phyloP scores from a whole-genome alignment of 2,113 vertebrate genomes.

The Chitala chitala region DNA sequence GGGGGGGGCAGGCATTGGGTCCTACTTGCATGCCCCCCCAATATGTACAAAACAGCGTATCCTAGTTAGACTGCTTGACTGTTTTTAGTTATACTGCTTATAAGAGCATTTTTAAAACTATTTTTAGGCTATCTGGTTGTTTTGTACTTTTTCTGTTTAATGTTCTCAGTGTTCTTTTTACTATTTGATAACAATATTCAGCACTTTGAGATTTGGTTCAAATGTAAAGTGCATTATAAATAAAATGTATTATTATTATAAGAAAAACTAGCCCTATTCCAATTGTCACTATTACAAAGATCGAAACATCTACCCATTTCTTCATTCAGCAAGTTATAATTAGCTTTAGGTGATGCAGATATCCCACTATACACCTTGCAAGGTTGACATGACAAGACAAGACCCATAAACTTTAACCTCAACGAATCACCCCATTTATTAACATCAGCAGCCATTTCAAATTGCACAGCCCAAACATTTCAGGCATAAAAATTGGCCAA shows the following conservation, averaged over 20 bases:
- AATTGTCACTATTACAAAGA: neutral
- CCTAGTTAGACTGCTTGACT: conserved; percentile 23
- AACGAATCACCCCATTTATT: neutral
- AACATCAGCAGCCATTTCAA: conserved; percentile 4
- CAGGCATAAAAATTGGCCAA: neutral
- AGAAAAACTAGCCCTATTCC: neutral
- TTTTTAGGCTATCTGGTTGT: no score
- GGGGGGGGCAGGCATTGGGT: conserved; percentile 18
- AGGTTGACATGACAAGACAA: neutral
- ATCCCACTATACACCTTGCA: neutral
- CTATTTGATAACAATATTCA: no score
- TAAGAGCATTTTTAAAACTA: no score
- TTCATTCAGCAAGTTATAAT: neutral
- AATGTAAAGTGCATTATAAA: no score
- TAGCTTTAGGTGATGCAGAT: neutral
- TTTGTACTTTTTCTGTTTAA: no score
- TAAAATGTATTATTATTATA: neutral
- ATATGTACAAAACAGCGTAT: no score
- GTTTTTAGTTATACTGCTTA: neutral
- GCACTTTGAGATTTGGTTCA: no score
- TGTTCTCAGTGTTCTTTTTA: no score
- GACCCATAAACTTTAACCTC: neutral
- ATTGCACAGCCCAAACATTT: conserved; percentile 4
- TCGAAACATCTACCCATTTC: neutral
- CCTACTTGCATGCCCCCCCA: conserved; percentile 14